Base-by-base conservation (phyloP, 2,888 invertebrate species). In the Tryphoninae sp. region DNA sequence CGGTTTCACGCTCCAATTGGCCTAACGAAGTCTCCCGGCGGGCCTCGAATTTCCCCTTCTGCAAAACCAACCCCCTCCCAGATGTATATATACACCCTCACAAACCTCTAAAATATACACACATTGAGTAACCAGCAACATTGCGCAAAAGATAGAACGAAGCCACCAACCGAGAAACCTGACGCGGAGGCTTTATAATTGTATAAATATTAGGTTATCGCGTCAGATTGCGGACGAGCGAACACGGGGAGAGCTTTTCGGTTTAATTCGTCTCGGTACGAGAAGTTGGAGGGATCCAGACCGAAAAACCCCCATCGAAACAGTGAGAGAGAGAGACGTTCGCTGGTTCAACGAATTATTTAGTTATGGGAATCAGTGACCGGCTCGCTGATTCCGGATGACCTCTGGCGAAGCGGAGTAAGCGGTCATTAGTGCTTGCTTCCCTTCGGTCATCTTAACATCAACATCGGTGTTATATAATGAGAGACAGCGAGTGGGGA, bases 161-260 rank as follows among this genome's bases (percentile, higher is more conserved):
- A 33, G 33, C 68, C 49, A 69, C 26, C 55, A 55, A 49, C 59
- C 80, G 53, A 45, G 65, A 68, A 58, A 68, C 49, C 72, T 76
- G 79, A 72, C 62, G 76, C 86, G 83, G 86, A 85, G 86, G 84
- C 86, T 90, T 76, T 72, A 79, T 90, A 90, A 91, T 91, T 89
- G 89, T 90, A 91, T 89, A 91, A 91, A 91, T 90, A 91, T 91
- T 90, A 88, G 88, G 88, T 90, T 90, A 89, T 88, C 84, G 85
- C 86, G 85, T 84, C 86, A 84, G 85, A 82, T 83, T 86, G 84
- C 86, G 84, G 83, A 85, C 80, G 82, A 67, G 78, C 59, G 45
- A 58, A 49, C 72, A 77, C 19, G 19, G 55, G 42, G 61, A 51
- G 22, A 73, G 79, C 61, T 79, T 76, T 33, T 59, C 33, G 59